Evolutionary conservation across 1,140 invertebrate species (phyloP).

Genomic region (Drosophila repletoides): DNA sequence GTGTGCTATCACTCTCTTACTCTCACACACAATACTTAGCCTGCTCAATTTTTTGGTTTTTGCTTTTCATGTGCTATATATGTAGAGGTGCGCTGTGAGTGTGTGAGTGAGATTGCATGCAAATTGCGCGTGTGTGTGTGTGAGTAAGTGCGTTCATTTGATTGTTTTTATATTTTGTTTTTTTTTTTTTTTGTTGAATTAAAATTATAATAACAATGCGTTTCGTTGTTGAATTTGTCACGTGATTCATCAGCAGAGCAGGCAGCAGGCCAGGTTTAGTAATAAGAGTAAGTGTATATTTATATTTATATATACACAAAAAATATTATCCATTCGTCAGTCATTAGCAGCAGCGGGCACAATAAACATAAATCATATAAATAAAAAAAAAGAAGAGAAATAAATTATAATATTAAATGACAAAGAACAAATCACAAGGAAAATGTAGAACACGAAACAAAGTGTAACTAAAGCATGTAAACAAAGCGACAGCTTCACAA

Average conservation of each 20-base stretch:
- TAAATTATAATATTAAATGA: conserved; percentile 35
- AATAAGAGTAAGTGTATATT: too few species aligned
- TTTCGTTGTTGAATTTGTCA: conserved; percentile 23
- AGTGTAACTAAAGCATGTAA: background rate
- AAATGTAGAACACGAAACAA: background rate
- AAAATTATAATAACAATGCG: conserved; percentile 33
- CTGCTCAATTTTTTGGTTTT: conserved; percentile 21
- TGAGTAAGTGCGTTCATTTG: conserved; percentile 14
- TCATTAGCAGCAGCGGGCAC: conserved; percentile 28
- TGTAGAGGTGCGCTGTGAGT: conserved; percentile 2
- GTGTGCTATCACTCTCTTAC: conserved; percentile 8
- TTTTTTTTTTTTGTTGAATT: conserved; percentile 27
- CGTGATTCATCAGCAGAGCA: conserved; percentile 35
- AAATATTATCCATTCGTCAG: conserved; percentile 38
- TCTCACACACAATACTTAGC: conserved; percentile 26
- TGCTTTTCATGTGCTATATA: background rate
- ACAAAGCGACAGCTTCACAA: too few species aligned
- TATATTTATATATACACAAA: conserved; percentile 8
- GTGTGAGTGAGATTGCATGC: conserved; percentile 41
- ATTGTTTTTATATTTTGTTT: conserved; percentile 23
- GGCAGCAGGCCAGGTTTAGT: conserved; percentile 25
- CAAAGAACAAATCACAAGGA: conserved; percentile 27
- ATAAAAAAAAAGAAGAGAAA: conserved; percentile 26
- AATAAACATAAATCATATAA: conserved; percentile 43
- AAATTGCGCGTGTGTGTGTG: conserved; percentile 24